Percentiles rank a stretch among this genome's conserved stretches.
Conservation (phyloP, 1,140 invertebrate species). For the Drosophila ironensis region DNA sequence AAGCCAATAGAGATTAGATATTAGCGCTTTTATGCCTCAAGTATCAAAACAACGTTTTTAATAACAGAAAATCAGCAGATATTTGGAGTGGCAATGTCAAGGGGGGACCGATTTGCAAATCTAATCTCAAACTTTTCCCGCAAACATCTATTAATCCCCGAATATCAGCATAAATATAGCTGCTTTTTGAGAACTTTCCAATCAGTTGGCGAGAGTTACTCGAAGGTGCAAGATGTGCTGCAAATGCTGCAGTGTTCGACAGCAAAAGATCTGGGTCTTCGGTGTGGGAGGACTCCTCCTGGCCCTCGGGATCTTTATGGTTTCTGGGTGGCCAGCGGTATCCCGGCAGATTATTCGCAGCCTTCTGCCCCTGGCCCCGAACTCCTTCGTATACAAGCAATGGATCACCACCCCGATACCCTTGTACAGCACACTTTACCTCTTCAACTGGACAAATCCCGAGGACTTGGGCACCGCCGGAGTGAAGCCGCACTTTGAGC, state of each 20-base stretch:
- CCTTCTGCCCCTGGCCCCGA: constrained; percentile 84
- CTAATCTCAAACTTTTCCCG: constrained; percentile 2
- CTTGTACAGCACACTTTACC: constrained; percentile 87
- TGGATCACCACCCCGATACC: constrained; percentile 90
- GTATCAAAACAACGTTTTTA: background rate
- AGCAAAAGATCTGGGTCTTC: constrained; percentile 73
- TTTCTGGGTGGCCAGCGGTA: constrained; percentile 56
- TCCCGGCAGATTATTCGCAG: constrained; percentile 27
- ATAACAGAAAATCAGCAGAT: background rate
- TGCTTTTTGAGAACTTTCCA: background rate
- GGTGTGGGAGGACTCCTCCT: constrained; percentile 33
- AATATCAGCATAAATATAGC: constrained; percentile 13
- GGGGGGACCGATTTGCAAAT: background rate
- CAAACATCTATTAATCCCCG: background rate
- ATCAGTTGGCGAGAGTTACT: constrained; percentile 1
- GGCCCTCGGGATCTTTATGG: constrained; percentile 38
- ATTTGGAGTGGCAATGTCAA: background rate
- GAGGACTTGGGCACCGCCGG: constrained; percentile 82
- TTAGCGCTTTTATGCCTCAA: background rate
- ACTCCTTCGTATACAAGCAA: constrained; percentile 85
- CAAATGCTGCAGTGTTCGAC: constrained; percentile 65
- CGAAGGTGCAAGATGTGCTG: constrained; percentile 51
- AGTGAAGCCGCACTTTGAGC: constrained; percentile 85
- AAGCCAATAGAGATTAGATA: background rate
- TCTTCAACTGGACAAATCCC: constrained; percentile 93